These are phyloP conservation scores for Stenotaenia linearis DNA, from an alignment of 2,888 invertebrate species.

Conservation along the genomic window DNA sequence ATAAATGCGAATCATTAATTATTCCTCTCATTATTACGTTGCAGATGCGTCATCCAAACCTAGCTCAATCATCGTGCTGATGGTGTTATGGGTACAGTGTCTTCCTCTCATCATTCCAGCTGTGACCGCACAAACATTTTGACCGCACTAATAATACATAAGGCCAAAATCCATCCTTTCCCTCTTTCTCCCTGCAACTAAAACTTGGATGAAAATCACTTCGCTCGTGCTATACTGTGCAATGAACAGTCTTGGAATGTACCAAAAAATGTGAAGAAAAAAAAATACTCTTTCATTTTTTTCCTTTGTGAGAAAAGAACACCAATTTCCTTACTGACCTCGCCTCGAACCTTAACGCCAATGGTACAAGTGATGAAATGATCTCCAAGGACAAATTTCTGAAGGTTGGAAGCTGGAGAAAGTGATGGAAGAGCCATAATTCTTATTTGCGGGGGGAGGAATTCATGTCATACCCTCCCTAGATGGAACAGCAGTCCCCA, in stretches of 20 bases:
- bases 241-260: not conserved
- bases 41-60: not conserved
- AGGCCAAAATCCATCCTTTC: not conserved
- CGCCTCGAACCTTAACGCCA: not conserved
- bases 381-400: not conserved
- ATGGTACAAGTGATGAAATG: not conserved
- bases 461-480: not conserved
- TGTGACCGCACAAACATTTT: not conserved
- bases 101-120: not conserved
- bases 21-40: not conserved
- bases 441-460: not conserved
- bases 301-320: not conserved
- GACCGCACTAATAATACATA: not conserved
- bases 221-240: not conserved
- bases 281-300: not conserved
- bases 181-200: not conserved
- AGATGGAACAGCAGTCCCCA: not conserved
- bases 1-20: not conserved
- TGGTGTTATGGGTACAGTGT: not conserved
- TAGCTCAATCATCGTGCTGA: not conserved
- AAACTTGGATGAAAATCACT: not conserved
- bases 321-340: not conserved
- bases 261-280: not conserved
- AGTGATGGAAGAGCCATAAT: not conserved
- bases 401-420: not conserved